Base-by-base conservation (phyloP, 1,140 invertebrate species). In the Drosophila kurseongensis region DNA sequence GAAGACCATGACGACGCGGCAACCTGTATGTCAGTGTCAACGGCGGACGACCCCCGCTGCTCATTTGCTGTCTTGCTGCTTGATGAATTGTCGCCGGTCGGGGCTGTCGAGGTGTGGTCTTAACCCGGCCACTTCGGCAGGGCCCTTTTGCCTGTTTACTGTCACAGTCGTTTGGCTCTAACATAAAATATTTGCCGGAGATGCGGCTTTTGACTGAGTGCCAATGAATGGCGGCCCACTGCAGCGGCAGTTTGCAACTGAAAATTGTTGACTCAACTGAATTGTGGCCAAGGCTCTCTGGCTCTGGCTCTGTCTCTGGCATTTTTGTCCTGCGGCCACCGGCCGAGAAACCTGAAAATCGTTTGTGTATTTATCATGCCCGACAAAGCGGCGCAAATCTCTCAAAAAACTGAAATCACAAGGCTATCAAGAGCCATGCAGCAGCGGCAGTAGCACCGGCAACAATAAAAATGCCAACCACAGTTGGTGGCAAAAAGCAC, bases 351-450 rank as follows among this genome's bases (percentile, higher is more conserved):
- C 83, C 83, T 86, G 82, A 88, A 85, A 86, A 86, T 79, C 50
- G 75, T 86, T 83, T 88, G 75, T 80, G 78, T 82, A 84, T 84
- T 89, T 89, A 89, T 89, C 84, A 84, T 84, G 80, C 74, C 84
- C 84, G 84, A 89, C 84, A 89, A 89, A 89, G 84, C 80, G 69
- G 65, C 69, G 65, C 68, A 89, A 89, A 89, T 89, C 84, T 89
- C 71, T 71, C 54, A 59, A 62, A 45, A 72, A 74, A 74, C 45
- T 75, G 60, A 75, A 75, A 78, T 89, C 84, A 89, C 84, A 89
- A 89, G 84, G 84, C 84, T 89, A 89, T 89, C 84, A 73, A 71
- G 68, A 69, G 61, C 63, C 44, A 29, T 56, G 45, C 67, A 62
- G 32, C 61, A 77, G 42, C 52, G 36, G 48, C 57, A 59, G 23